Conservation (phyloP, 1,140 invertebrate species). For the Pachypeltis micranthus region DNA sequence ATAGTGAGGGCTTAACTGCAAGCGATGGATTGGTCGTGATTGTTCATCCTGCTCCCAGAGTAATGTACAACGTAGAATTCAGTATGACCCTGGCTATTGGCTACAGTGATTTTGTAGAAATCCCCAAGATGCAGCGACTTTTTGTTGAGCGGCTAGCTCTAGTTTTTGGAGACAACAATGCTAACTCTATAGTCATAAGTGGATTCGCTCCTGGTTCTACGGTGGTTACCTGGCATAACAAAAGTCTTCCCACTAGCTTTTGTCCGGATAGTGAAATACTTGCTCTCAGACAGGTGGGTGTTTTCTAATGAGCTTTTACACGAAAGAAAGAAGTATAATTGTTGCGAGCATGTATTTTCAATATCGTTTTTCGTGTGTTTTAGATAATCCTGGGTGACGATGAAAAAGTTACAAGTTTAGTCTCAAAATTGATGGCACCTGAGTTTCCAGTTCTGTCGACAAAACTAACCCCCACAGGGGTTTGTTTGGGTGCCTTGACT, state of each 20-base stretch:
- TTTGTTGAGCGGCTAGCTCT: slow-evolving; percentile 65
- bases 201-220: slow-evolving; percentile 43
- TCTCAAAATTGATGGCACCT: slow-evolving; percentile 57
- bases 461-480: slow-evolving; percentile 52
- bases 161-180: slow-evolving; percentile 61
- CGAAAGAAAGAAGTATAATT: too few species aligned
- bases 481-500: slow-evolving; percentile 51
- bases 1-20: slow-evolving; percentile 51
- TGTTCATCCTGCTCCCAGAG: slow-evolving; percentile 44
- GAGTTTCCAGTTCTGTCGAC: slow-evolving; percentile 68
- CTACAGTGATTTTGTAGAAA: slow-evolving; percentile 56
- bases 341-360: neutral
- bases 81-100: slow-evolving; percentile 59
- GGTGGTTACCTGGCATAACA: slow-evolving; percentile 69
- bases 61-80: slow-evolving; percentile 54
- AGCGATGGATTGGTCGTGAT: slow-evolving; percentile 69
- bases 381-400: slow-evolving; percentile 38
- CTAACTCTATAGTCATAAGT: slow-evolving; percentile 54
- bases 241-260: slow-evolving; percentile 47
- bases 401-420: slow-evolving; percentile 45
- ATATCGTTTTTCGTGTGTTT: neutral
- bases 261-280: slow-evolving; percentile 68
- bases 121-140: slow-evolving; percentile 53
- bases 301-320: slow-evolving; percentile 12
- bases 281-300: slow-evolving; percentile 42